A percentile compares a stretch with the other conserved stretches of the same genome.
These are phyloP conservation scores for Bambusicola thoracicus DNA, from an alignment of 2,113 vertebrate genomes.

Conservation along the genomic window DNA sequence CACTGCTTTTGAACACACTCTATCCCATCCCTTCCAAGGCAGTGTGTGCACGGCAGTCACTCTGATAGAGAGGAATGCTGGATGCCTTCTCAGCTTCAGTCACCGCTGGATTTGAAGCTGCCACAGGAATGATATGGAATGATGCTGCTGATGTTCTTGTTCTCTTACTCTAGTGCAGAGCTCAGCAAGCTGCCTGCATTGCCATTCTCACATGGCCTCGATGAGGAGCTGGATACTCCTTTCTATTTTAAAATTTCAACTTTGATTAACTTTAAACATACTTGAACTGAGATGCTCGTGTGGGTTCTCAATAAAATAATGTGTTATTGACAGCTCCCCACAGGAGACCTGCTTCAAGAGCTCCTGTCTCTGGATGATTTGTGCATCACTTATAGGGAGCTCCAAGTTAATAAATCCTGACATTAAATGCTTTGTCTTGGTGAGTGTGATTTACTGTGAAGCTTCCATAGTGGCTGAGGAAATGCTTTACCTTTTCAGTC, in stretches of 20 bases:
- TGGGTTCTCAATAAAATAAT: neutral
- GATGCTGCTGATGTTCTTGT: neutral
- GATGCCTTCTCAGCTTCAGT: neutral
- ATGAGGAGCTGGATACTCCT: neutral
- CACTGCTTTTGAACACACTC: neutral
- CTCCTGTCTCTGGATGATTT: neutral
- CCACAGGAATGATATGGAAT: neutral
- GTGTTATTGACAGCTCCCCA: neutral
- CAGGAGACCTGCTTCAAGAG: neutral
- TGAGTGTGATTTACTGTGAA: neutral
- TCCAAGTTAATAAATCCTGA: neutral
- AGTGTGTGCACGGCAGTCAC: neutral
- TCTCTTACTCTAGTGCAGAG: neutral
- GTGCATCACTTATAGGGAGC: neutral
- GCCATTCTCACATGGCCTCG: neutral
- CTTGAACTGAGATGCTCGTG: neutral
- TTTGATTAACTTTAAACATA: neutral
- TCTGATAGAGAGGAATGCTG: neutral
- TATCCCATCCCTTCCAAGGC: neutral
- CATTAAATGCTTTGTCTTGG: neutral
- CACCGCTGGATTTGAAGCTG: neutral
- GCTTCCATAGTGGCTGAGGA: neutral
- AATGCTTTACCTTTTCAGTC: neutral
- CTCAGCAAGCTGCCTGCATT: neutral
- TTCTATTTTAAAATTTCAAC: neutral